Base-by-base conservation (phyloP, 2,113 vertebrate species). In the Galbula dea region DNA sequence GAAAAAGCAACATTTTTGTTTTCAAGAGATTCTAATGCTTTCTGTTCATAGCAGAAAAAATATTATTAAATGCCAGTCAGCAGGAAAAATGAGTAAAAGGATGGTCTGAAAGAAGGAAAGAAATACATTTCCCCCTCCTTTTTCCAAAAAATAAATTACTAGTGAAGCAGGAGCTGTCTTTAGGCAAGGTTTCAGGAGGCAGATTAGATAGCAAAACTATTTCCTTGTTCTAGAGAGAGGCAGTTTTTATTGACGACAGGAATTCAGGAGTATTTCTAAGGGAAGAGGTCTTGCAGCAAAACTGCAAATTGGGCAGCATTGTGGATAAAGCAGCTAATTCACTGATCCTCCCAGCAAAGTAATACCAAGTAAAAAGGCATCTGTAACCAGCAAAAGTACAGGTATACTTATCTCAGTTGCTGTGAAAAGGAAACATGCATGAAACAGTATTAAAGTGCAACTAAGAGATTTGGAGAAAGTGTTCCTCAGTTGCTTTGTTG, bases 191-290 rank as follows among this genome's bases (percentile, higher is more conserved):
- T 96, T 96, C 67, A 76, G 66, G 88, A 82, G 52, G 82, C 74
- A 93, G 95, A 94, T 75, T 94, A 95, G 43, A 82, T 86, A 72
- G 88, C 54, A 96, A 90, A 96, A 88, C 73, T 90, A 55, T 95
- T 83, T 93, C 59, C 83, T 76, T 91, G 62, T 88, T 65, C 76
- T 92, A 73, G 84, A 79, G 89, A 94, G 92, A 96, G 59, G 61
- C 85, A 89, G 55, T 95, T 95, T 97, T 94, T 79, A 89, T 6
- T 92, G 93, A 83, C 96, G 78, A 74, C 54, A 83, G 75, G 36
- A 96, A 89, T 96, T 94, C 48, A 82, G 79, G 57, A 90, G 24
- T 74, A 92, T 95, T 95, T 96, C 55, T 90, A 49, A 92, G 82
- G 75, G 68, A 94, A 92, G 92, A 92, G 81, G 78, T 95, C 77